Conservation (phyloP, 2,113 vertebrate species). For the Cinclus cinclus region DNA sequence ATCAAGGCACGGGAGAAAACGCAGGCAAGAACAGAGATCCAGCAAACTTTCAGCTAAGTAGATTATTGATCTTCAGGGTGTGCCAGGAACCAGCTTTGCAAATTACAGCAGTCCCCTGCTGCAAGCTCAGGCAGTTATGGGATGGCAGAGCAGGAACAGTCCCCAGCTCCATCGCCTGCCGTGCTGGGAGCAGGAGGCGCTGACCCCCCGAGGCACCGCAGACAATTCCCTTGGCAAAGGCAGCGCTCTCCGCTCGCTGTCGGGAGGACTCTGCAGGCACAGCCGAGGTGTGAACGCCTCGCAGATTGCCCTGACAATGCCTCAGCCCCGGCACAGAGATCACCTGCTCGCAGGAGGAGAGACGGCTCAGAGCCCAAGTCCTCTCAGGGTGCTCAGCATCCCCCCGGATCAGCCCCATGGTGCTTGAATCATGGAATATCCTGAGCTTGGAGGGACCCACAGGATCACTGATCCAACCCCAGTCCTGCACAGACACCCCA, state of each 20-base stretch:
- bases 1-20: not conserved
- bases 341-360: not conserved
- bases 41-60: constrained; percentile 62
- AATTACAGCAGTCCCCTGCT: constrained; percentile 24
- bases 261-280: not conserved
- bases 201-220: not conserved
- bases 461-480: not conserved
- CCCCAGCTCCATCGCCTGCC: not conserved
- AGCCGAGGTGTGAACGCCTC: not conserved
- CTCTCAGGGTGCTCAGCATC: not conserved
- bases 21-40: not conserved
- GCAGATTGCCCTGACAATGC: not conserved
- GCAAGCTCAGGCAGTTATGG: not conserved
- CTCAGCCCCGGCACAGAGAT: not conserved
- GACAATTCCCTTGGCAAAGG: not conserved
- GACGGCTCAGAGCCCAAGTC: not conserved
- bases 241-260: not conserved
- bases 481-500: not conserved
- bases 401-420: not conserved
- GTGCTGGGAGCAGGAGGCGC: not conserved
- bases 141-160: not conserved
- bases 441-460: not conserved
- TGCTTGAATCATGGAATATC: not conserved
- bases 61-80: constrained; percentile 54
- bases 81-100: constrained; percentile 60